Percentiles rank a stretch among this genome's conserved stretches.
Evolutionary conservation across 2,113 vertebrate genomes (phyloP).

Genomic region (Gulo gulo): DNA sequence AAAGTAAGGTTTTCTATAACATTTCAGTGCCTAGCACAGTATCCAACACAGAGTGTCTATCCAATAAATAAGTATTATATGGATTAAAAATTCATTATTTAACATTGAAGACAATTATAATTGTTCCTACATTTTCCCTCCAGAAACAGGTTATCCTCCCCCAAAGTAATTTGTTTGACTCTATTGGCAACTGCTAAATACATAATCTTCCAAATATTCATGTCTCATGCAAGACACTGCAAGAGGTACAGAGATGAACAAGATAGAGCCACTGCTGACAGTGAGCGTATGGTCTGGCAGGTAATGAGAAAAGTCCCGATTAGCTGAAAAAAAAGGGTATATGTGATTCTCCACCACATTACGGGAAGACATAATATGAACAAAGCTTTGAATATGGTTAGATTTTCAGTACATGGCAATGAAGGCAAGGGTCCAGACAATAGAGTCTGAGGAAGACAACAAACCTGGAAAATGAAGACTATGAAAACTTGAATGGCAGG

Average conservation of each 20-base stretch:
- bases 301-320: not conserved
- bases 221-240: not conserved
- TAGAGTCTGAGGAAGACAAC: not conserved
- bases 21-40: not conserved
- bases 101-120: not conserved
- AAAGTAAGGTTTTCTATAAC: not conserved
- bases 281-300: not conserved
- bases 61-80: not conserved
- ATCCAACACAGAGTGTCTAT: not conserved
- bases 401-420: not conserved
- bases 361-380: not conserved
- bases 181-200: not conserved
- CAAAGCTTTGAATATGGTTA: not conserved
- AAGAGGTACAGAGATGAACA: not conserved
- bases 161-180: not conserved
- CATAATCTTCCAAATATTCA: not conserved
- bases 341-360: not conserved
- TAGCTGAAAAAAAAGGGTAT: not conserved
- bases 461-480: not conserved
- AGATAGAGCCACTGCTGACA: not conserved
- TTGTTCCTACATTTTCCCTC: not conserved
- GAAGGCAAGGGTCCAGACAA: not conserved
- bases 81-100: not conserved
- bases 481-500: not conserved
- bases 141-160: not conserved